Percentiles rank a stretch among this genome's conserved stretches.
Conservation (phyloP, 2,113 vertebrate genomes). For the Corythaixoides concolor region DNA sequence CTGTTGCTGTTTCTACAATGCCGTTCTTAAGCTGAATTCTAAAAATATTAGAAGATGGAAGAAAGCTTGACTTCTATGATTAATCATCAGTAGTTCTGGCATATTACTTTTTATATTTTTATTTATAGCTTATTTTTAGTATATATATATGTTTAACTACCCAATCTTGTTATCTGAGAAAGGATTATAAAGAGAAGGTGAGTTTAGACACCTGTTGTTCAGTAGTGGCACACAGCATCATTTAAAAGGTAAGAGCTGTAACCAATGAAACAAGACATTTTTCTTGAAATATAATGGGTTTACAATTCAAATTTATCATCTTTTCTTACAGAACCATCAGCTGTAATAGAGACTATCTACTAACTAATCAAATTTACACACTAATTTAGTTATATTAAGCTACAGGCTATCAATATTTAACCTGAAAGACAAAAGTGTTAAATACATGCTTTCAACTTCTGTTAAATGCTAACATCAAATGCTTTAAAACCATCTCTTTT, state of each 20-base stretch:
- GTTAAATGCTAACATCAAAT: background rate
- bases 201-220: background rate
- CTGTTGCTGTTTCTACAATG: background rate
- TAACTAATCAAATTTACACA: background rate
- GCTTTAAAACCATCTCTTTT: background rate
- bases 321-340: background rate
- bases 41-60: background rate
- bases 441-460: background rate
- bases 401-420: background rate
- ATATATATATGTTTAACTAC: background rate
- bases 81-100: background rate
- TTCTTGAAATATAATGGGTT: background rate
- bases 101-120: background rate
- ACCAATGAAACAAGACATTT: background rate
- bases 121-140: background rate
- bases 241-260: background rate
- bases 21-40: background rate
- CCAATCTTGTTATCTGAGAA: background rate
- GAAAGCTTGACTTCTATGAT: background rate
- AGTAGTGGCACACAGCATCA: background rate
- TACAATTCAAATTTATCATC: background rate
- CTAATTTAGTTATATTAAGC: background rate
- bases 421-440: background rate
- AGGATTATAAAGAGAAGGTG: background rate
- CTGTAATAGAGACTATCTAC: background rate